Evolutionary conservation across 1,140 invertebrate species (phyloP), one percentile per base, ranked within the genome.

Genomic region (Diprion similis): DNA sequence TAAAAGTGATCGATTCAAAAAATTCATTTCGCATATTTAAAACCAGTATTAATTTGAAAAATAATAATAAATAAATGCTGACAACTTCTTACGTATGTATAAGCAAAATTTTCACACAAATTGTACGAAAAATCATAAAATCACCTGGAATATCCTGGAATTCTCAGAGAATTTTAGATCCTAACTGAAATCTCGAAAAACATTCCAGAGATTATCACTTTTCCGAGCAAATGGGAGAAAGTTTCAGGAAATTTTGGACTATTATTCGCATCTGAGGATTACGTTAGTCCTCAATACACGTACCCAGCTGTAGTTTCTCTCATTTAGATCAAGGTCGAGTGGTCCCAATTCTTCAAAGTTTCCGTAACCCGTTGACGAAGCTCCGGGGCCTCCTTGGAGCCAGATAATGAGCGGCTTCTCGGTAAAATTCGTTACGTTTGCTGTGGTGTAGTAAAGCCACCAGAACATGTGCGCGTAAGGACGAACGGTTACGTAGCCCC

Each of bases 291-390:
- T 13, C 10, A n/a, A 71, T 72, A 48, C 59, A 76, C 86, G 88
- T 85, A 95, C 93, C 95, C 95, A 97, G 13, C 92, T 93, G 76
- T 89, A 88, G 75, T 93, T 91, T 78, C 95, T 90, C 13, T 89
- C 85, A 24, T 93, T 89, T 0, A 93, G 85, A 45, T 93, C 83
- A 0, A 90, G 76, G 81, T 94, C 92, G 0, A 92, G 81, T 0
- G 94, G 94, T 4, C 95, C 95, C 0, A 96, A 79, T 80, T 95
- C 93, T 69, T 91, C 90, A 77, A 96, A 95, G 81, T 96, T 96
- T 1, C 95, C 95, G 78, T 90, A 93, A 1, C 92, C 93, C 0
- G 93, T 94, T 9, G 94, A 94, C 0, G 94, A 95, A 3, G 89
- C 91, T 1, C 95, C 95, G 0, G 93, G 93, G 8, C 93, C 93